A percentile compares a stretch with the other conserved stretches of the same genome.
phyloP scores from a whole-genome alignment of 2,797 vertebrate genomes.

The Crenichthys baileyi region DNA sequence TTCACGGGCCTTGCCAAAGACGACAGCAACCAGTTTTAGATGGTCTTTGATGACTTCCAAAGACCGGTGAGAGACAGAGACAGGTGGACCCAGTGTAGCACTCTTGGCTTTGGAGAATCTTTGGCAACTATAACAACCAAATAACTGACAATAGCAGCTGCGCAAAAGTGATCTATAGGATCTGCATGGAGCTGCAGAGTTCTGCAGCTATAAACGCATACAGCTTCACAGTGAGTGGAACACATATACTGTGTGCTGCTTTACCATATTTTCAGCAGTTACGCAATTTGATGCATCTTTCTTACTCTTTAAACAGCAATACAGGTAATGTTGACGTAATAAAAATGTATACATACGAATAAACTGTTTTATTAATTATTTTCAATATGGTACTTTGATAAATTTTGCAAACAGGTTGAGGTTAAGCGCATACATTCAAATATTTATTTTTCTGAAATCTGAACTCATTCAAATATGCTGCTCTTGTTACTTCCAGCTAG shows the following conservation, averaged over 20 bases:
- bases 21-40: constrained; percentile 55
- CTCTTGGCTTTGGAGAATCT: constrained; percentile 60
- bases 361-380: not conserved
- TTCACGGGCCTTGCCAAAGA: constrained; percentile 45
- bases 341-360: too few relatives aligned
- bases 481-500: constrained; percentile 38
- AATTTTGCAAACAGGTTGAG: not conserved
- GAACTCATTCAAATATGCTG: constrained; percentile 27
- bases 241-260: not conserved
- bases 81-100: constrained; percentile 65
- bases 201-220: constrained; percentile 28
- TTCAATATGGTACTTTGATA: not conserved
- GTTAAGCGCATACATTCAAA: constrained; percentile 16
- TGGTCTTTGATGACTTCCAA: constrained; percentile 65
- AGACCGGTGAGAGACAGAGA: constrained; percentile 63
- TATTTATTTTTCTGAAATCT: constrained; percentile 7
- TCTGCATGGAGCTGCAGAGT: constrained; percentile 27
- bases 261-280: not conserved
- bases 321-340: not conserved
- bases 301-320: not conserved
- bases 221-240: constrained; percentile 6
- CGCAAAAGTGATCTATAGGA: constrained; percentile 24
- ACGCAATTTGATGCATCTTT: not conserved
- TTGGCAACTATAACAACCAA: constrained; percentile 60
- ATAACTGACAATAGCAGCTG: constrained; percentile 75